Evolutionary conservation across 1,140 invertebrate species (phyloP), one percentile per base, ranked within the genome.

Genomic region (Atta colombica): DNA sequence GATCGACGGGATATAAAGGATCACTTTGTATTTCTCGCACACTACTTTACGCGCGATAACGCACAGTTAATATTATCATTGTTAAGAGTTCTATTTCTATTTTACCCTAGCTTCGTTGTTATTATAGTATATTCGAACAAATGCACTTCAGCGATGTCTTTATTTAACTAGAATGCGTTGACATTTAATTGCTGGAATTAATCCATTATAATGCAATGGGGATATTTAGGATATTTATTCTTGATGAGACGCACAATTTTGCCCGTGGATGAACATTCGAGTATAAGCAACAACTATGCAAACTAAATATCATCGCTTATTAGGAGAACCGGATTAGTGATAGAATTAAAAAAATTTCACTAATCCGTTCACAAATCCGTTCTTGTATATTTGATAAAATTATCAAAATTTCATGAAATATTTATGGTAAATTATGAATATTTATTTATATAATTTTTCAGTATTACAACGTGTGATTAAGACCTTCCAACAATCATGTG

Each of bases 151-250:
- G 88, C 55, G 58, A 21, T 53, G 72, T 53, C 49, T 88, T 88
- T 49, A 71, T 88, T 89, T 71, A 60, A 89, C 28, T 71, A 21
- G 28, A 28, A 25, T 49, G 55, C 45, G 68, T 7, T 21, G 18
- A 53, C 58, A 14, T 88, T 88, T 88, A 86, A 81, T 77, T 82
- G 84, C 58, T 84, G 71, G 58, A 82, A 88, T 89, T 89, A 82
- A 89, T 78, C 49, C 60, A 75, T 80, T 69, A 51, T 3, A 25
- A 85, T 35, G 14, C 58, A 21, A 21, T 12, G 7, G 55, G 21
- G 25, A 25, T 63, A 61, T 77, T 65, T 77, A 77, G 12, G 55
- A 21, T 75, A 63, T 77, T 65, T 77, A 77, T 61, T 77, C 45
- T 21, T 25, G 72, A 77, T 39, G 81, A 77, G 18, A 77, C 55